These are phyloP conservation scores for Rhogogaster chlorosoma DNA, from an alignment of 2,888 invertebrate genomes.

Conservation along the genomic window DNA sequence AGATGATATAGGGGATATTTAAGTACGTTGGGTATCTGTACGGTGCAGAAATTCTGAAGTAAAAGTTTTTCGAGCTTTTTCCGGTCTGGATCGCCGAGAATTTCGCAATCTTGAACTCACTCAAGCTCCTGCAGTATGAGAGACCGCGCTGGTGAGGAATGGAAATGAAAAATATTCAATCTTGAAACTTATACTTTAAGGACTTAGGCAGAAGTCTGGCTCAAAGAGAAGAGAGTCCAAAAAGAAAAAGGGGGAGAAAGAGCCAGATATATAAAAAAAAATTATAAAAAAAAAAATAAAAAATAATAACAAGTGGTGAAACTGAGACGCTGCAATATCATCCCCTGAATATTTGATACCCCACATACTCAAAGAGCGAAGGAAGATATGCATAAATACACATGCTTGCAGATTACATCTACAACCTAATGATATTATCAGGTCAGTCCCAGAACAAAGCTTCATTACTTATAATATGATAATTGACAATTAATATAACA, in stretches of 20 bases:
- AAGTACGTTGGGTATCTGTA: background rate
- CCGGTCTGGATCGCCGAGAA: conserved; percentile 18
- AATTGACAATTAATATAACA: too few species aligned
- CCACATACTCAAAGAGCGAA: background rate
- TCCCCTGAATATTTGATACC: conserved; percentile 35
- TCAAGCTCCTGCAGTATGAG: background rate
- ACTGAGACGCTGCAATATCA: conserved; percentile 14
- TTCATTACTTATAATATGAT: background rate
- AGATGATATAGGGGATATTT: background rate
- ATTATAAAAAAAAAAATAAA: background rate
- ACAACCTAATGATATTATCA: background rate
- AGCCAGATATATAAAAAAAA: too few species aligned
- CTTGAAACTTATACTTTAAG: conserved; percentile 46
- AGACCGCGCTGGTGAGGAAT: conserved; percentile 25
- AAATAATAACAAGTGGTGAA: conserved; percentile 2
- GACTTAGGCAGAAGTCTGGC: conserved; percentile 27
- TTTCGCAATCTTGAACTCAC: conserved; percentile 23
- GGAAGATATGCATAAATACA: background rate
- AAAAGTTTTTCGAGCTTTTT: conserved; percentile 22
- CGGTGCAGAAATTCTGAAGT: background rate
- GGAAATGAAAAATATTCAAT: conserved; percentile 50
- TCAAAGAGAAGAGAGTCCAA: conserved; percentile 10
- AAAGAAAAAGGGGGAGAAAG: background rate
- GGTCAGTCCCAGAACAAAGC: background rate
- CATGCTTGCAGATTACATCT: background rate